Evolutionary conservation across 2,797 vertebrate species (phyloP), one percentile per base, ranked within the genome.

Genomic region (Sebastes hopkinsi): DNA sequence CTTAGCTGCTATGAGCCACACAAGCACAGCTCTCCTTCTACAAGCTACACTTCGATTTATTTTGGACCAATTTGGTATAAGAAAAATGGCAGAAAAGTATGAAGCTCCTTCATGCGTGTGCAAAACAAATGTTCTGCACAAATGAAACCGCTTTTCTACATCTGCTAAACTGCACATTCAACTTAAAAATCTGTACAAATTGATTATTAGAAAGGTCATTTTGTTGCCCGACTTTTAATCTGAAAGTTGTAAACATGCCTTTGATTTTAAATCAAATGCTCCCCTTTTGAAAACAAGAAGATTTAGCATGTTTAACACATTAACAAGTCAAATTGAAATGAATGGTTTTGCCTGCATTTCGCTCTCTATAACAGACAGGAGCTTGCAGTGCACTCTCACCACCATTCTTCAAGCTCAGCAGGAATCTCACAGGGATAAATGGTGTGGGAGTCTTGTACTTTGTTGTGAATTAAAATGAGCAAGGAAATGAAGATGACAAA

Each of bases 351-450:
- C n/a, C 27, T 52, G 30, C 20, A 16, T 70, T 66, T 60, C 36
- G 5, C 12, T 27, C 22, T 23, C 18, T 7, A 11, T 27, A 14
- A 23, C 67, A 59, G 56, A 36, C 29, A 55, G 14, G 22, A 59
- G 18, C 42, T 67, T 23, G 16, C 46, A 50, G 61, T 69, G 25
- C 9, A 52, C 46, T 52, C 46, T 52, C 25, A 9, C 25, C 38
- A 18, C 18, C 32, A n/a, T 36, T 80, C 56, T 65, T 66, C 22
- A 61, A 61, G 54, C 67, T 67, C 74, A 79, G 83, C 42, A 2
- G 69, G 70, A 70, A 59, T 62, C 72, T 72, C 66, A 42, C 38
- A 67, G 64, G 50, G 18, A 80, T 79, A 75, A 70, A 77, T 58
- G 38, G 54, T 62, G 80, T 34, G 56, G 67, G 77, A 38, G 72